Base-by-base conservation (phyloP, 2,888 invertebrate genomes). In the Aleiodes leptofemur region DNA sequence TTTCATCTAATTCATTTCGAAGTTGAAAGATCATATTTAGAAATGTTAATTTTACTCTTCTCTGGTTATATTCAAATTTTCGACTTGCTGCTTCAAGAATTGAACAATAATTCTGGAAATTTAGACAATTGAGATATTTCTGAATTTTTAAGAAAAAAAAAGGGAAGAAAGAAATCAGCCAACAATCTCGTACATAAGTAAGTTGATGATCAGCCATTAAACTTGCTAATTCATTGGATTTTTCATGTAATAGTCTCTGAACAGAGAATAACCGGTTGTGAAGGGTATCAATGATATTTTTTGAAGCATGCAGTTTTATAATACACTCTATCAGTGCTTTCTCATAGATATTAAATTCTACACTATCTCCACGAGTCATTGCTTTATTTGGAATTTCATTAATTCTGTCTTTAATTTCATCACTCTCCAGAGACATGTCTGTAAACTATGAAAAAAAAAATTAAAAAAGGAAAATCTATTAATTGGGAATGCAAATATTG, bases 131-230 rank as follows among this genome's bases (percentile, higher is more conserved):
- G 38, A 55, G 16, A 57, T 13, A 23, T 2, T 56, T 53, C 38
- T 55, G 13, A 53, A 56, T 34, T 66, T 34, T 66, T 48, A 11
- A 29, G 13, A 11, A 29, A 43, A 43, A 9, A 3, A 43, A 43
- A n/a, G n/a, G 43, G 7, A 43, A 1, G 11, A 9, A 23, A 23
- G 23, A 23, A 23, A 43, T 9, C 43, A 43, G 43, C 43, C 8
- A 43, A 23, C 61, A 16, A 13, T 31, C 14, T 11, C 14, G 7
- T 78, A 86, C 88, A 80, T 85, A 84, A 14, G 86, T 76, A 4
- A 86, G 77, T 81, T 86, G 82, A 74, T 85, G 83, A 80, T 87
- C 84, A 4, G 84, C 84, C 81, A 86, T 81, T 6, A 87, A 69
- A 71, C 83, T 82, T 3, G 81, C 84, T 80, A 85, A 77, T 11